These are phyloP conservation scores for Pandion haliaetus DNA, from an alignment of 2,113 vertebrate genomes.

Conservation along the genomic window DNA sequence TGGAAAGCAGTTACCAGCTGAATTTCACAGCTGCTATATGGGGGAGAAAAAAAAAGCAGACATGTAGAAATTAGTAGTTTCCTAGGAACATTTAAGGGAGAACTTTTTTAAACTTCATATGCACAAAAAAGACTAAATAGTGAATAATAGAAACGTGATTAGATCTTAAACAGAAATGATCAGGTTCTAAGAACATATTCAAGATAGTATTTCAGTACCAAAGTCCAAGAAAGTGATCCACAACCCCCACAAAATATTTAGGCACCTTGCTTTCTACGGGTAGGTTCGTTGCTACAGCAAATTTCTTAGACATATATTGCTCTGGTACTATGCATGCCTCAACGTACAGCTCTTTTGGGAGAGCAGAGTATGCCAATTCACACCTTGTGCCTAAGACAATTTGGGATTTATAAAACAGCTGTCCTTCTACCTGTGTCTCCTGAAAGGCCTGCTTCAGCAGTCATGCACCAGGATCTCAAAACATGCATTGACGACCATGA, in stretches of 20 bases:
- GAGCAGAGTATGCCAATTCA: not conserved
- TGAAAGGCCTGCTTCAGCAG: not conserved
- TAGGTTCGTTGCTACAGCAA: not conserved
- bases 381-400: not conserved
- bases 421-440: not conserved
- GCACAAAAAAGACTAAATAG: not conserved
- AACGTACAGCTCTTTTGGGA: not conserved
- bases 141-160: not conserved
- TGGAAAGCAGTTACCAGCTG: not conserved
- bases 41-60: not conserved
- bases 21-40: not conserved
- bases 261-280: not conserved
- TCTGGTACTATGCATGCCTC: not conserved
- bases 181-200: not conserved
- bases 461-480: not conserved
- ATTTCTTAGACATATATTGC: not conserved
- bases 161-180: not conserved
- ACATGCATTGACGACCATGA: not conserved
- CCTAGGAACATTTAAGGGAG: not conserved
- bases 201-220: not conserved
- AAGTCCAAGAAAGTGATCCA: not conserved
- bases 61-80: not conserved
- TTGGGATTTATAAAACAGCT: not conserved
- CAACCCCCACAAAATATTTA: not conserved
- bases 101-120: not conserved